These are phyloP conservation scores for Physocephala rufipes DNA, from an alignment of 2,888 invertebrate genomes.

Conservation along the genomic window DNA sequence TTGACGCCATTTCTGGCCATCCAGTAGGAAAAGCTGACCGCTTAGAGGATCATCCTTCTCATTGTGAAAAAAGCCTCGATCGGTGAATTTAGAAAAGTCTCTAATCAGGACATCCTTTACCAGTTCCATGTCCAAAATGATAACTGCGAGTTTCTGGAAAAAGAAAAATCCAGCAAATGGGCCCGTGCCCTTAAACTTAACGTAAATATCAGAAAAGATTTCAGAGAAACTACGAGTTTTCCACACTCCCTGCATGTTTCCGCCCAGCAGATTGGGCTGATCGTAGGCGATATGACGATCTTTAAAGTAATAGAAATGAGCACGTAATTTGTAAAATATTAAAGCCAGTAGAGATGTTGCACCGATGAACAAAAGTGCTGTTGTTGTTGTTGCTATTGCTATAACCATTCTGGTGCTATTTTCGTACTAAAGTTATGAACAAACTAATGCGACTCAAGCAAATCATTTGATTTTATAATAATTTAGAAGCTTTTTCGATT, in stretches of 20 bases:
- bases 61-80: conserved; percentile 56
- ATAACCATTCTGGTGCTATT: too few species aligned
- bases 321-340: neutral
- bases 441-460: too few species aligned
- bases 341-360: neutral
- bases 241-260: conserved; percentile 37
- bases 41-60: conserved; percentile 56
- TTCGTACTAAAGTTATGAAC: too few species aligned
- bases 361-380: neutral
- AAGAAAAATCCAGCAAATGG: conserved; percentile 56
- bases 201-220: conserved; percentile 45
- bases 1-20: conserved; percentile 61
- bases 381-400: neutral
- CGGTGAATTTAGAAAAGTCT: conserved; percentile 57
- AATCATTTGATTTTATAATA: too few species aligned
- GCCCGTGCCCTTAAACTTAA: conserved; percentile 47
- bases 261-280: conserved; percentile 38
- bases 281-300: conserved; percentile 42
- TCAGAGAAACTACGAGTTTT: conserved; percentile 28
- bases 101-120: conserved; percentile 45
- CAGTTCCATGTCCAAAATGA: conserved; percentile 52
- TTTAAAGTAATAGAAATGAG: conserved; percentile 40
- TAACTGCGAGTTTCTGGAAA: conserved; percentile 48
- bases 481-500: too few species aligned
- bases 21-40: conserved; percentile 53